Evolutionary conservation across 2,888 invertebrate genomes (phyloP), one percentile per base, ranked within the genome.

Genomic region (Aphidoletes aphidimyza): DNA sequence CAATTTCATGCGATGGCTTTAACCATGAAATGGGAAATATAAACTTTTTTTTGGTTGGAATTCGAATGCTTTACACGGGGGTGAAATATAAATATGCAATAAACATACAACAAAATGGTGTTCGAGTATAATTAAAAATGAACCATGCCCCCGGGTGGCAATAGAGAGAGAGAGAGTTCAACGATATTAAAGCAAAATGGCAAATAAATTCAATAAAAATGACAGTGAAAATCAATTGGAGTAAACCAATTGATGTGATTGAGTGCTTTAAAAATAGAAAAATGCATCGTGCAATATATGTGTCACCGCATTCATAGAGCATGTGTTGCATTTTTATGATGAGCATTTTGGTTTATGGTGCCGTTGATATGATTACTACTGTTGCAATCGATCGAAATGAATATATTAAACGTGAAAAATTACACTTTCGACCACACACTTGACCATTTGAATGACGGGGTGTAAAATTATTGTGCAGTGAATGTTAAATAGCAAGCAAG

Each of bases 291-390:
- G 0, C 34, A 69, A 42, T 30, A 54, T 54, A 17, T 69, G n/a
- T 69, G 69, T 69, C 69, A 30, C 30, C 22, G 54, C 22, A 34
- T 69, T 30, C 30, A 34, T 69, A 69, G n/a, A n/a, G 30, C 69
- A 69, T 34, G 30, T 69, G 69, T 69, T 69, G 26, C 26, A 69
- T 69, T 69, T 69, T 69, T 30, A 69, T n/a, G 69, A 69, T 69
- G 69, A 69, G 30, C 69, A 69, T 69, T 47, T 69, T 69, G 69
- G 69, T 30, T 69, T 69, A 69, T 69, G 34, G 69, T 69, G 34
- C 30, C 69, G n/a, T 69, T 69, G 69, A 69, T 69, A 69, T 69
- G n/a, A n/a, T n/a, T 69, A 69, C 30, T 30, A 30, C 14, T 69
- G 26, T 69, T 19, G 69, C 69, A 69, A 69, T 69, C 69, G 34